Base-by-base conservation (phyloP, 2,113 vertebrate genomes). In the Cynopterus brachyotis region DNA sequence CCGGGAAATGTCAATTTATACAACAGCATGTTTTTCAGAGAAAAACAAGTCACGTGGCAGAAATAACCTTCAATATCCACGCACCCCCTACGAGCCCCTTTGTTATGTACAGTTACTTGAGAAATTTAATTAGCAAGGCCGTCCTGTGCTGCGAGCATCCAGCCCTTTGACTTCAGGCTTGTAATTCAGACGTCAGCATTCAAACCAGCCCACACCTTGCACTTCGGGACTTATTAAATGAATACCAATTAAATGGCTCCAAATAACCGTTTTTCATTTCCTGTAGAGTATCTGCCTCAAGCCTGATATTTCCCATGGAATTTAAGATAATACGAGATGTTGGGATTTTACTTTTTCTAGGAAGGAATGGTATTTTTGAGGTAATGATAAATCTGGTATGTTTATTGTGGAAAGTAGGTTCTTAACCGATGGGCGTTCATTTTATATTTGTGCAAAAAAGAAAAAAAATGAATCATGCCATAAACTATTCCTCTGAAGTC, bases 181-280 rank as follows among this genome's bases (percentile, higher is more conserved):
- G 2, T 76, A 82, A 55, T 79, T 91, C 88, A 66, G 3, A 94
- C 66, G 94, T 96, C 72, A 96, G 69, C 78, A 96, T 95, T 86
- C 75, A 72, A 96, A 91, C 83, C 89, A 96, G 73, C 86, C 87
- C 78, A 84, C 6, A 4, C 42, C 62, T 93, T 96, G 66, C 64
- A 95, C 53, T 83, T 91, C 35, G 62, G 40, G 81, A 64, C 96
- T 97, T 96, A 84, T 28, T 95, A 88, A 97, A 95, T 91, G 75
- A 97, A 95, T 84, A 78, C 35, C 64, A 97, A 95, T 97, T 95
- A 94, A 88, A 96, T 92, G 96, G 79, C 95, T 66, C 57, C 92
- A 76, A 96, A 76, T 75, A 91, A 64, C 79, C 59, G 96, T 64
- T 97, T 97, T 97, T 84, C 1, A 26, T 79, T 91, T 96, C 79